phyloP scores from a whole-genome alignment of 2,113 vertebrate genomes.

The Pantherophis guttatus region DNA sequence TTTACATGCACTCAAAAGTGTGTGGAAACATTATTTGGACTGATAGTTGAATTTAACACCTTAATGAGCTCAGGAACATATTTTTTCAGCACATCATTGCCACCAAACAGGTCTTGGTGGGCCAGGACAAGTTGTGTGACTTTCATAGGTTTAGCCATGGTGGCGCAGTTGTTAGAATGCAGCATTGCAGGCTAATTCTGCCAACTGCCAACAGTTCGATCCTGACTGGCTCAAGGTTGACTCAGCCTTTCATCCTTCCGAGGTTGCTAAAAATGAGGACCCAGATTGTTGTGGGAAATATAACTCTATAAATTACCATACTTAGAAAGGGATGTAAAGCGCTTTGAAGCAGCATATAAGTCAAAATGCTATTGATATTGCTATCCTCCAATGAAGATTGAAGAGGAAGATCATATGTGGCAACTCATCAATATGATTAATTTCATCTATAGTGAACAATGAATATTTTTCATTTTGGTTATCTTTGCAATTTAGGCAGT shows the following conservation, averaged over 20 bases:
- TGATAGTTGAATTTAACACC: neutral
- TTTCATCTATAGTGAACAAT: conserved; percentile 7
- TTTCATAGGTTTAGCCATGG: neutral
- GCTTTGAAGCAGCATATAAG: neutral
- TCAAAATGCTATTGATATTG: neutral
- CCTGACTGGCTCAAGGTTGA: neutral
- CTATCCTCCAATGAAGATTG: neutral
- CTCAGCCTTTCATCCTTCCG: neutral
- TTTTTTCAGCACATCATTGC: neutral
- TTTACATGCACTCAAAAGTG: neutral
- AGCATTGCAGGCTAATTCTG: neutral
- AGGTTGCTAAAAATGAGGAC: neutral
- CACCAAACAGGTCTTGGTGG: neutral
- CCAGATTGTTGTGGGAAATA: neutral
- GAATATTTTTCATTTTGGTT: conserved; percentile 36
- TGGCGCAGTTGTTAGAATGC: neutral
- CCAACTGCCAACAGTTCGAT: neutral
- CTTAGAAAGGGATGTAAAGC: neutral
- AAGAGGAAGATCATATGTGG: neutral
- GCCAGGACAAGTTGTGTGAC: neutral
- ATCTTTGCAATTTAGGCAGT: conserved; percentile 26
- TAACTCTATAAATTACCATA: neutral
- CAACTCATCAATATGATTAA: neutral
- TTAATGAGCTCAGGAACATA: neutral
- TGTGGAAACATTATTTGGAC: neutral